phyloP scores from a whole-genome alignment of 2,113 vertebrate genomes.

The Equus quagga region DNA sequence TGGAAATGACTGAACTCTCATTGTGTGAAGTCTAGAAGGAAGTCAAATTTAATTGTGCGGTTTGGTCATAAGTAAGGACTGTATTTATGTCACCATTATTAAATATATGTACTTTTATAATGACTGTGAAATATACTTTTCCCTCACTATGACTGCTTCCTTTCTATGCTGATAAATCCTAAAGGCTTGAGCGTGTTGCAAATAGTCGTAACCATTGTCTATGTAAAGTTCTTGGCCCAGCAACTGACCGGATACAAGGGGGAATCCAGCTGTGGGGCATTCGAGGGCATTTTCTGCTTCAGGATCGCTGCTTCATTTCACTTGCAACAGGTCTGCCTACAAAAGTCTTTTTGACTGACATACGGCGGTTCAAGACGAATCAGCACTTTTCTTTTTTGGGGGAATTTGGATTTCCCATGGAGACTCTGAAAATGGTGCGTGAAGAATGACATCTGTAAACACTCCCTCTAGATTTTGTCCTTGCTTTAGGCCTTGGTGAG shows the following conservation, averaged over 20 bases:
- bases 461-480: background rate
- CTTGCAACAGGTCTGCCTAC: background rate
- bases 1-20: slow-evolving; percentile 21
- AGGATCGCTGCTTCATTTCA: background rate
- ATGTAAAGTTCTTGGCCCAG: background rate
- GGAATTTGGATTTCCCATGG: background rate
- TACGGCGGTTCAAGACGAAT: background rate
- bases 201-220: background rate
- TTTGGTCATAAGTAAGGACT: slow-evolving; percentile 39
- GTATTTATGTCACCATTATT: slow-evolving; percentile 82
- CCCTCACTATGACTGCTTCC: slow-evolving; percentile 58
- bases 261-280: accelerated
- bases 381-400: background rate
- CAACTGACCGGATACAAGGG: background rate
- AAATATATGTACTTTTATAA: slow-evolving; percentile 85
- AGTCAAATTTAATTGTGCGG: background rate
- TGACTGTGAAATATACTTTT: slow-evolving; percentile 82
- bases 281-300: background rate
- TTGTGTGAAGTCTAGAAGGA: slow-evolving; percentile 33
- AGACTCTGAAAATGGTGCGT: background rate
- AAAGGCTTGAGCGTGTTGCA: background rate
- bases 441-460: background rate
- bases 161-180: background rate
- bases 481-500: background rate
- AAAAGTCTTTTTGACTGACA: accelerated